A percentile compares a stretch with the other conserved stretches of the same genome.
Evolutionary conservation across 2,888 invertebrate species (phyloP).

Genomic region (Scrobipalpa costella): DNA sequence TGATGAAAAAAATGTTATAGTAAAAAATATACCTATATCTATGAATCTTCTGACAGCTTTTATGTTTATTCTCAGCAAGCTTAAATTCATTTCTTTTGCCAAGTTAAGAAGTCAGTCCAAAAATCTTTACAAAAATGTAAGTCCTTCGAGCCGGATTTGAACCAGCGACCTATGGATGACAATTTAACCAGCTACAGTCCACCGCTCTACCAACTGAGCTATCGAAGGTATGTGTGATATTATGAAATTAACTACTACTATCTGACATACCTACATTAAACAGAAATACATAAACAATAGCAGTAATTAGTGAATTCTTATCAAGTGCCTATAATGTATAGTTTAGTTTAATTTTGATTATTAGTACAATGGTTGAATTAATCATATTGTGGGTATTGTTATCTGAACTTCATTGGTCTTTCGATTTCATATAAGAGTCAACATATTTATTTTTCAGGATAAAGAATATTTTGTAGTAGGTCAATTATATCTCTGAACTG

Average conservation of each 20-base stretch:
- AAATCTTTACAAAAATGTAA: background rate
- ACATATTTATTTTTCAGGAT: no score
- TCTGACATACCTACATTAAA: background rate
- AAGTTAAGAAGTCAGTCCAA: no score
- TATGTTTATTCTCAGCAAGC: no score
- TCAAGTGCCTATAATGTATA: no score
- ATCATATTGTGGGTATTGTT: background rate
- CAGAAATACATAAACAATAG: background rate
- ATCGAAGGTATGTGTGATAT: conserved; percentile 63
- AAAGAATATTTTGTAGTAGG: no score
- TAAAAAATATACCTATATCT: no score
- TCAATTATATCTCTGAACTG: no score
- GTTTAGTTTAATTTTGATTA: background rate
- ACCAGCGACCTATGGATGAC: conserved; percentile 83
- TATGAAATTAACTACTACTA: background rate
- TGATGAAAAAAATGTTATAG: no score
- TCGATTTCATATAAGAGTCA: background rate
- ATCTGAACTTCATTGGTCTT: background rate
- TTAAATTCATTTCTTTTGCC: no score
- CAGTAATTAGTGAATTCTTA: background rate
- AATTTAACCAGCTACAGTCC: conserved; percentile 57
- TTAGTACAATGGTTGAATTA: background rate
- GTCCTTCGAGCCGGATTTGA: conserved; percentile 83
- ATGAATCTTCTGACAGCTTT: no score
- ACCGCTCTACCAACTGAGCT: conserved; percentile 82